Evolutionary conservation across 2,113 vertebrate genomes (phyloP), one percentile per base, ranked within the genome.

Genomic region (Dascyllus trimaculatus): DNA sequence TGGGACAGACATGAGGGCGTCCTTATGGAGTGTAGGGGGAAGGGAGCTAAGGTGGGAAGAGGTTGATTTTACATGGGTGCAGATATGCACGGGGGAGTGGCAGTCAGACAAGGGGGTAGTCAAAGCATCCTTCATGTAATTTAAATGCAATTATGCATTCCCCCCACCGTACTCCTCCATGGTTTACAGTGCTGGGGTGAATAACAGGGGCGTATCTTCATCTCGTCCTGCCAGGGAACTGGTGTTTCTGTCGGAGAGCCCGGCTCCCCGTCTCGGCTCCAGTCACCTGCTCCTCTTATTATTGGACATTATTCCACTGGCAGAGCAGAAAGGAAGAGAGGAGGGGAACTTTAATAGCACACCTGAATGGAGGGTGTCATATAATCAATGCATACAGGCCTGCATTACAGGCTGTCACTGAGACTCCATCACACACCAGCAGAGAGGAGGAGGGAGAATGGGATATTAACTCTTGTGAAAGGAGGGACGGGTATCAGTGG

Each of bases 41-140:
- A 64, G 81, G 78, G 53, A 62, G 48, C 25, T 61, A 13, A 71
- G 77, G 69, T 82, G 65, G 75, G 74, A 57, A 71, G 75, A n/a
- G 60, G 71, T 73, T 85, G 88, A 95, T 95, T 96, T 95, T 95
- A 95, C 92, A 94, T 89, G 94, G 95, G 95, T 95, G 94, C 94
- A 95, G 90, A 94, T 93, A 91, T 95, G 88, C 81, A 92, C 91
- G 29, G 43, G 94, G 95, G 91, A 81, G 75, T 91, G 93, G 95
- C 93, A 78, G 93, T 92, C 1, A 64, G 84, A 82, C 74, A 81
- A 80, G 80, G 66, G 78, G 89, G 81, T 54, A 75, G 80, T 83
- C 81, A 80, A 86, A 85, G 87, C 84, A 77, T 80, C 81, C 82
- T 90, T 91, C 80, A 84, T 89, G 82, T 91, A 83, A 91, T 94